Evolutionary conservation across 2,888 invertebrate species (phyloP).

Genomic region (Crioceris asparagi): DNA sequence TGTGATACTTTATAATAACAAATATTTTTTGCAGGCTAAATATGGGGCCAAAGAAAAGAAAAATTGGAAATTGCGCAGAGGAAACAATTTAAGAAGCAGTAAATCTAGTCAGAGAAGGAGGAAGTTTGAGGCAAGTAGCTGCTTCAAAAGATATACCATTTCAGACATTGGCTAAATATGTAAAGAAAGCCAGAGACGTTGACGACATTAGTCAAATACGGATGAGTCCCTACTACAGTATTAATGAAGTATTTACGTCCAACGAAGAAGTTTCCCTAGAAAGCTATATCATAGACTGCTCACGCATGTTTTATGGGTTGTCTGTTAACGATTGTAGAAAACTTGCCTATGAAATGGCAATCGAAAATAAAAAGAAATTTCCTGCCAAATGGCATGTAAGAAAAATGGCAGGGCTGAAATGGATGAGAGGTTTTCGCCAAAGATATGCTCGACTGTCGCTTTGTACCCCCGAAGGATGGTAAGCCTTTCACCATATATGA

Average conservation of each 20-base stretch:
- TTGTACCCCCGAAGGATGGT: too few relatives aligned
- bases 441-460: too few relatives aligned
- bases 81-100: conserved; percentile 6
- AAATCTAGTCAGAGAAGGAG: conserved; percentile 6
- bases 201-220: conserved; percentile 5
- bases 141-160: conserved; percentile 4
- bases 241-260: conserved; percentile 7
- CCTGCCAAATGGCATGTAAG: conserved; percentile 1
- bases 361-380: conserved; percentile 1
- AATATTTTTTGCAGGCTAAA: too few relatives aligned
- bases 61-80: conserved; percentile 5
- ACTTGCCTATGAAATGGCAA: conserved; percentile 3
- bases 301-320: conserved; percentile 1
- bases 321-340: neutral
- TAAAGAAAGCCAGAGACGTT: conserved; percentile 5
- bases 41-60: too few relatives aligned
- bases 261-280: conserved; percentile 6
- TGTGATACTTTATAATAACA: too few relatives aligned
- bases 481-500: neutral
- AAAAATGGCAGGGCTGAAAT: conserved; percentile 1
- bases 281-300: conserved; percentile 6
- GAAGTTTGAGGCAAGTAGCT: conserved; percentile 1
- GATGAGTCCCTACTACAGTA: conserved; percentile 10
- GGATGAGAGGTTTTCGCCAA: too few relatives aligned
- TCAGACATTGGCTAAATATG: conserved; percentile 9